Evolutionary conservation across 2,888 invertebrate genomes (phyloP).

Genomic region (Caradrina kadenii): DNA sequence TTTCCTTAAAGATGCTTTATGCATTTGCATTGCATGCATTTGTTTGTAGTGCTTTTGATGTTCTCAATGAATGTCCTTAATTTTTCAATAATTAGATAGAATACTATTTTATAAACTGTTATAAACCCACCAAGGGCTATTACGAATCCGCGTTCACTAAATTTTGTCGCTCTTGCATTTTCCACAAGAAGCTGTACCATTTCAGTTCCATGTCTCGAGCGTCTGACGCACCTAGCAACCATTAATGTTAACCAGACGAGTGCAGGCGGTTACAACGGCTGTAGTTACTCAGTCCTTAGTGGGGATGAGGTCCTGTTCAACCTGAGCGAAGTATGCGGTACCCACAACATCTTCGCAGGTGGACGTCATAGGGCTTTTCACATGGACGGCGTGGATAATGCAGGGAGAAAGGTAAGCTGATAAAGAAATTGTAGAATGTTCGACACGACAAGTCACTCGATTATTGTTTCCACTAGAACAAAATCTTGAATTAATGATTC

Average conservation of each 20-base stretch:
- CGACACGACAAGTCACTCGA: too few species aligned
- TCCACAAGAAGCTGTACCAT: not conserved
- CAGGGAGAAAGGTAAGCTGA: conserved; percentile 6
- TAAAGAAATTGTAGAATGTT: too few species aligned
- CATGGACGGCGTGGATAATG: conserved; percentile 15
- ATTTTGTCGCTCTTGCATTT: too few species aligned
- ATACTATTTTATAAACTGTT: not conserved
- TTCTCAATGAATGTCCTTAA: too few species aligned
- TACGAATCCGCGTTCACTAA: too few species aligned
- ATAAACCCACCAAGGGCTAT: not conserved
- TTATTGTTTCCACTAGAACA: too few species aligned
- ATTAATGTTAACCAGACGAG: conserved; percentile 1
- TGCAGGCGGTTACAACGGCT: conserved; percentile 1
- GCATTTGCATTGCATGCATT: too few species aligned
- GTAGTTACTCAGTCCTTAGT: conserved; percentile 3
- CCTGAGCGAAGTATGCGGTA: conserved; percentile 4
- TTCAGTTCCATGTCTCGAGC: conserved; percentile 29
- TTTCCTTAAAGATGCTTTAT: not conserved
- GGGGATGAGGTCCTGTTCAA: conserved; percentile 2
- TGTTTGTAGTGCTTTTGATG: too few species aligned
- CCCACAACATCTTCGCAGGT: not conserved
- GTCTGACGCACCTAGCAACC: not conserved
- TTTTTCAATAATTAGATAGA: too few species aligned
- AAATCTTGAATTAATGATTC: too few species aligned
- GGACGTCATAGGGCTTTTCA: conserved; percentile 3